Evolutionary conservation across 2,888 invertebrate genomes (phyloP), one percentile per base, ranked within the genome.

Genomic region (Rhorus exstirpatorius): DNA sequence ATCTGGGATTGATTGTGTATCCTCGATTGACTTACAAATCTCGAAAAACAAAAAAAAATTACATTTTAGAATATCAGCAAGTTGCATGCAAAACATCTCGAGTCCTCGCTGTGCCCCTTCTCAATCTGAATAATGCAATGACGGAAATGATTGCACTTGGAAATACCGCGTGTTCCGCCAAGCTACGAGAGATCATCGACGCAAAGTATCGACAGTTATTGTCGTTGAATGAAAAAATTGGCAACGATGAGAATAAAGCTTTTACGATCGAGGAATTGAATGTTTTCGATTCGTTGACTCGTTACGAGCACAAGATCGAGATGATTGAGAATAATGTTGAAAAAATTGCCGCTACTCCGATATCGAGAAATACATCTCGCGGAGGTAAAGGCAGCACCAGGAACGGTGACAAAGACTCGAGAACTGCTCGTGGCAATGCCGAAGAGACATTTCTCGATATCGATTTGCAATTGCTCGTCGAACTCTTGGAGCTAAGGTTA

Each of bases 71-170:
- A 93, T 89, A 93, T 94, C 75, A 95, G 94, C 89, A 88, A 91
- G 35, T 93, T 93, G 89, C 94, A 93, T 87, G 94, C 93, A 76
- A 94, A 94, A 88, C 93, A 24, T 90, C 90, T 10, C 88, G 71
- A 19, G 14, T 14, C 3, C 80, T 91, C n/a, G 84, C 70, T 1
- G n/a, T 91, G 2, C 87, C 91, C 1, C 49, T 90, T 0, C 72
- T 91, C 8, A 86, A 83, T 19, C 51, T 91, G 4, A 86, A 91
- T 41, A 83, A 83, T 38, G 85, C 85, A 12, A 87, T 91, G 19
- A 80, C 83, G 1, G 88, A 90, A 82, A 74, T 85, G n/a, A 81
- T 89, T 7, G 88, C 88, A 6, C 71, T 84, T 0, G 83, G 86
- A 3, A 72, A 85, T 14, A 86, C 84, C 1, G 38, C 72, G 2